A percentile compares a stretch with the other conserved stretches of the same genome.
phyloP scores from a whole-genome alignment of 2,113 vertebrate genomes.

The Acrocephalus kingi region DNA sequence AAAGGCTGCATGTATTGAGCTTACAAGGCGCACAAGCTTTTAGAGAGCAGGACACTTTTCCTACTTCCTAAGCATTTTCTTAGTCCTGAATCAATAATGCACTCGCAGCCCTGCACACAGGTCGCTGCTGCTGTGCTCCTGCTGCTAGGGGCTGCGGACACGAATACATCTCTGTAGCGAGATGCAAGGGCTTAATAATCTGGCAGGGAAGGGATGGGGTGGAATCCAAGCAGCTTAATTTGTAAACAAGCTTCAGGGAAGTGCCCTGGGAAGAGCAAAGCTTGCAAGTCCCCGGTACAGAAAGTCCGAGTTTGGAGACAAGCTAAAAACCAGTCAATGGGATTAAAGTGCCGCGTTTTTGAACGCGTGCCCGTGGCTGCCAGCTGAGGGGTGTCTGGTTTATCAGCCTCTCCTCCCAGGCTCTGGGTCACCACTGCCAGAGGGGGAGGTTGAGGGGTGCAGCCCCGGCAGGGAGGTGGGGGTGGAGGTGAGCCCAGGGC shows the following conservation, averaged over 20 bases:
- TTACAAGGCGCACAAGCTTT: constrained; percentile 73
- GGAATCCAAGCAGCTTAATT: not conserved
- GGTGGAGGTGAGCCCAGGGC: not conserved
- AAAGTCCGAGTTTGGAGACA: not conserved
- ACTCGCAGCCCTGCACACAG: constrained; percentile 28
- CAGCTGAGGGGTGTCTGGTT: not conserved
- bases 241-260: not conserved
- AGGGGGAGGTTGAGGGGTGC: not conserved
- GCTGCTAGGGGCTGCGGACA: not conserved
- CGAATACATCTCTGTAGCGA: not conserved
- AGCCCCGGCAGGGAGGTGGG: not conserved
- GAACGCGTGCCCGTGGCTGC: fast-evolving
- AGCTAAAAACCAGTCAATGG: not conserved
- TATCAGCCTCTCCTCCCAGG: not conserved
- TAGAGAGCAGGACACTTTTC: constrained; percentile 78
- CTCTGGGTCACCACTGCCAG: not conserved
- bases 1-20: constrained; percentile 70
- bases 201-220: not conserved
- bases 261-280: not conserved
- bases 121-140: not conserved
- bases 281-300: not conserved
- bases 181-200: not conserved
- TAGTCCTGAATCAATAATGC: constrained; percentile 78
- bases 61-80: constrained; percentile 83
- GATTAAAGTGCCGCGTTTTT: not conserved